Evolutionary conservation across 2,797 vertebrate species (phyloP), one percentile per base, ranked within the genome.

Genomic region (Sebastes jordani): DNA sequence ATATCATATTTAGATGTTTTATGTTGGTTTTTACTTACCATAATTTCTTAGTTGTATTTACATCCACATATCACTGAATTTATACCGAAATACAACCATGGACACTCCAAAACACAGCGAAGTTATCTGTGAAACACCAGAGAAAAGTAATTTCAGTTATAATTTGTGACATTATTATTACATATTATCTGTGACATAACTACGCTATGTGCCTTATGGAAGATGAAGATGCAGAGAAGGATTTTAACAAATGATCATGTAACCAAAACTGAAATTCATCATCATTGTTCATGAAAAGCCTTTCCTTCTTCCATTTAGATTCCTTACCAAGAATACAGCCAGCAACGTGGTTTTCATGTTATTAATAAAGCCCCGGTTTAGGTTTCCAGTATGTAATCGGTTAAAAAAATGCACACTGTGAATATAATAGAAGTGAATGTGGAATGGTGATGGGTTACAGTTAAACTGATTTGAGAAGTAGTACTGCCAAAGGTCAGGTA

Each of bases 61-160:
- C 71, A 88, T 81, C 81, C 87, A 89, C 92, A 93, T 95, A 81
- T 90, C 90, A 88, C 20, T 29, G 42, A 90, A 79, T 55, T 56
- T 62, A 49, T 22, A 69, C 60, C n/a, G 71, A 75, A 91, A 76
- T 20, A 76, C 20, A 34, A 84, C 27, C 49, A 60, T 66, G 30
- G 32, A 76, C 73, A 49, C 32, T 8, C 23, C 29, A 49, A 67
- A 30, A 56, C 10, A 2, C 42, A 81, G 46, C 36, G 61, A 66
- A 13, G 8, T 49, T 34, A 32, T 63, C 91, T 92, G 86, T 42
- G 66, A 79, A 74, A 79, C 32, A 72, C 1, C 10, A 82, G 7
- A 82, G 30, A 71, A 55, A 76, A 71, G 46, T 49, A 20, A 49
- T 20, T 49, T 49, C 18, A 49, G 46, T 20, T 49, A 49, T 49